These are phyloP conservation scores for Alligator mississippiensis DNA, from an alignment of 2,113 vertebrate genomes.

Conservation along the genomic window DNA sequence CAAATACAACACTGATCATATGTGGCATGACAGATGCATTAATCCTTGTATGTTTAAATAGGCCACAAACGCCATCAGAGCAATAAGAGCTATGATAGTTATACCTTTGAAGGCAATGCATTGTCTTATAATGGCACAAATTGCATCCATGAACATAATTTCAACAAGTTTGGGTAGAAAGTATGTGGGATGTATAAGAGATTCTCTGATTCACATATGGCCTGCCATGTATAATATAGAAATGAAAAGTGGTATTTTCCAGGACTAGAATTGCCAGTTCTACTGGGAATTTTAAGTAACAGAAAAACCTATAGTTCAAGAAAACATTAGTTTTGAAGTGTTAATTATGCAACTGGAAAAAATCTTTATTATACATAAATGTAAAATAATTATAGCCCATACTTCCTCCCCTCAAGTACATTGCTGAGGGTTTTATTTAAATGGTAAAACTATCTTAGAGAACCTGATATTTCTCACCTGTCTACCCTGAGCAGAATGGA, in stretches of 20 bases:
- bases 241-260: not conserved
- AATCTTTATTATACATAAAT: not conserved
- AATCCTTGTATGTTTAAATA: not conserved
- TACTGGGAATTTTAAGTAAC: not conserved
- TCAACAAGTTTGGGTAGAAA: not conserved
- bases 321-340: not conserved
- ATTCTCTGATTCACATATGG: not conserved
- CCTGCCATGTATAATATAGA: not conserved
- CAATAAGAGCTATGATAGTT: not conserved
- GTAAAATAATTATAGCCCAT: not conserved
- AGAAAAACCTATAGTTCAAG: not conserved
- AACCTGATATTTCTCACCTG: not conserved
- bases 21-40: conserved; percentile 10
- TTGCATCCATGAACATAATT: not conserved
- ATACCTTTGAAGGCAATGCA: not conserved
- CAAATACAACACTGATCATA: not conserved
- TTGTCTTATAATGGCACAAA: not conserved
- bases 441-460: not conserved
- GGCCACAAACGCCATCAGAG: not conserved
- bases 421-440: not conserved
- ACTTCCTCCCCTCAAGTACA: not conserved
- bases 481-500: not conserved
- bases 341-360: not conserved
- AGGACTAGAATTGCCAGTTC: not conserved
- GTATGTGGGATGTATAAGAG: not conserved